These are phyloP conservation scores for Parapristionchus giblindavisi DNA, from an alignment of 2,888 invertebrate genomes.

Conservation along the genomic window DNA sequence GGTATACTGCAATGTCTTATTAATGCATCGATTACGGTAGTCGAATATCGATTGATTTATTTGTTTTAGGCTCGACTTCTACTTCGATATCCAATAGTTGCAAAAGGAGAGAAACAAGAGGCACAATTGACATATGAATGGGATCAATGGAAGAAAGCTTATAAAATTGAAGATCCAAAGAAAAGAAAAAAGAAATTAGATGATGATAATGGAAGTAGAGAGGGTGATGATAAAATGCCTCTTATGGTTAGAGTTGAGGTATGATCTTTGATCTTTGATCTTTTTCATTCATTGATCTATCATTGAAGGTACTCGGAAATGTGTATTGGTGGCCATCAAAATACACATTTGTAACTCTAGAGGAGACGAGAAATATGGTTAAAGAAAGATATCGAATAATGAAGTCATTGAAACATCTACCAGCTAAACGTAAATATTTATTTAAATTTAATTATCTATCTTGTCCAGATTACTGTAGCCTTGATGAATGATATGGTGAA, in stretches of 20 bases:
- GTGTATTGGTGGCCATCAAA: constrained; percentile 28
- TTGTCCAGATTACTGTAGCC: no score
- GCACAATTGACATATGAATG: not conserved
- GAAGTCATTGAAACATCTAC: not conserved
- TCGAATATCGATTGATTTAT: not conserved
- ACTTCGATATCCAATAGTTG: not conserved
- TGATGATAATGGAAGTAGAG: constrained; percentile 15
- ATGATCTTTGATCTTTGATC: not conserved
- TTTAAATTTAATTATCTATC: no score
- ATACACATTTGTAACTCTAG: constrained; percentile 13
- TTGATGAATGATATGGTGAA: no score
- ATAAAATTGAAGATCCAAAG: constrained; percentile 6
- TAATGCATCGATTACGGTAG: not conserved
- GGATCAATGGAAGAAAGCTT: constrained; percentile 18
- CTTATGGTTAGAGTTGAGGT: constrained; percentile 36
- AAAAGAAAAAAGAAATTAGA: constrained; percentile 17
- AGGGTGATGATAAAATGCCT: constrained; percentile 7
- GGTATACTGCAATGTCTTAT: not conserved
- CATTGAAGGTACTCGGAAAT: not conserved
- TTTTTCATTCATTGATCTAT: not conserved
- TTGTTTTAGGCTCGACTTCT: not conserved
- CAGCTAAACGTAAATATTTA: no score
- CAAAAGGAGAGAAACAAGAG: not conserved
- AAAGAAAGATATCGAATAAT: constrained; percentile 2
- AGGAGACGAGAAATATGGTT: constrained; percentile 17